Base-by-base conservation (phyloP, 2,113 vertebrate genomes). In the Pseudorhombus dupliciocellatus region DNA sequence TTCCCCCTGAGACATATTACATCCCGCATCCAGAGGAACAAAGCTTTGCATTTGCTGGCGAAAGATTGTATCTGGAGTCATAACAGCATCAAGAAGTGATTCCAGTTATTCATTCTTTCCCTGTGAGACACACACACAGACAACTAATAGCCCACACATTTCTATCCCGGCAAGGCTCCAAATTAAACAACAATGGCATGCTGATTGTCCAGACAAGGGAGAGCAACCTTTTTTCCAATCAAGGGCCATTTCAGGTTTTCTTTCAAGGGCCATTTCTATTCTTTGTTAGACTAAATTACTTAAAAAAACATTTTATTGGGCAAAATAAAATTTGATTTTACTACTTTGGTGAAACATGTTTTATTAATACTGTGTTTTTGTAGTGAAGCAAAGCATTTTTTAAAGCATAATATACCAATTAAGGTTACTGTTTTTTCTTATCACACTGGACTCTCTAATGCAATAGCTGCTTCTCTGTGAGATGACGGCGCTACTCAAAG, bases 1-100 rank as follows among this genome's bases (percentile, higher is more conserved):
- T 83, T 73, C 85, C 82, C 82, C 87, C 79, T 2, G 69, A 86
- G 86, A 86, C 73, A 77, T 44, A 85, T 86, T 81, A 87, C 79
- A 87, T 80, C 79, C 81, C 73, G 70, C 78, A 78, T 85, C 60
- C 70, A 82, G 11, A 21, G 34, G 25, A 22, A 46, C 16, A 44
- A 9, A 51, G 48, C 52, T 40, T 54, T 61, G 65, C 57, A 55
- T 77, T 62, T 71, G 63, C 53, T 69, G 31, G 24, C 34, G 55
- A 59, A 34, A 62, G 40, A 66, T 62, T 60, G n/a, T 26, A 70
- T 66, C 68, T 77, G 53, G 61, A 69, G 78, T 72, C 51, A 66
- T 40, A 28, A 48, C 31, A 71, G 48, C 51, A 37, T 74, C 24
- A 68, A 73, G 73, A 59, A 63, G 31, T 21, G 50, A 71, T 72